A percentile compares a stretch with the other conserved stretches of the same genome.
Evolutionary conservation across 2,888 invertebrate species (phyloP).

Genomic region (Phortica magna): DNA sequence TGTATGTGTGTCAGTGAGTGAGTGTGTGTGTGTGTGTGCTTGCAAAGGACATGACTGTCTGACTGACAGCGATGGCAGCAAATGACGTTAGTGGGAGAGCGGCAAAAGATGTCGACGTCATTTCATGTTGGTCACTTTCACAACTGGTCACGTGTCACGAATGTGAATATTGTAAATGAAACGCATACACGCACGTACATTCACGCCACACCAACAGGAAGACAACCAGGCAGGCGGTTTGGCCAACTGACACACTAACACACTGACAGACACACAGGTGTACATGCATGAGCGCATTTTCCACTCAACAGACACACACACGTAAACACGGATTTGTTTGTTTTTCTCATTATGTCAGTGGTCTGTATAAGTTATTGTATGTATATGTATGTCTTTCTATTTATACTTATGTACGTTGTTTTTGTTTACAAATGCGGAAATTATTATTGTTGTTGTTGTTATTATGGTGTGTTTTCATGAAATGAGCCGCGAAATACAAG

Average conservation of each 20-base stretch:
- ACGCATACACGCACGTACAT: neutral
- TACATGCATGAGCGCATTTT: neutral
- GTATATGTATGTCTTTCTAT: neutral
- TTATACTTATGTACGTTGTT: neutral
- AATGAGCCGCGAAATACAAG: neutral
- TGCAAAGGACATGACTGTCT: neutral
- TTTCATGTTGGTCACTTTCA: constrained; percentile 10
- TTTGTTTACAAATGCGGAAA: constrained; percentile 1
- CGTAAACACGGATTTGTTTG: neutral
- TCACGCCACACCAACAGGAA: neutral
- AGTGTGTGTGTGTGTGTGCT: constrained; percentile 15
- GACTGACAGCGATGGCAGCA: constrained; percentile 3
- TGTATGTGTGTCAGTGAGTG: neutral
- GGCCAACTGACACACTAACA: constrained; percentile 16
- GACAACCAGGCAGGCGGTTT: neutral
- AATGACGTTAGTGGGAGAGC: too few species aligned
- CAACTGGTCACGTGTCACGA: constrained; percentile 8
- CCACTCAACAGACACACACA: neutral
- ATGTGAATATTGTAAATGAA: neutral
- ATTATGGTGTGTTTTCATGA: neutral
- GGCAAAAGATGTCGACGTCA: neutral
- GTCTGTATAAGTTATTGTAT: neutral
- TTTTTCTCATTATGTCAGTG: neutral
- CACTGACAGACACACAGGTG: neutral
- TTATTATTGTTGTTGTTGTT: constrained; percentile 1